phyloP scores from a whole-genome alignment of 2,797 vertebrate genomes.

The Mionectes olivaceus region DNA sequence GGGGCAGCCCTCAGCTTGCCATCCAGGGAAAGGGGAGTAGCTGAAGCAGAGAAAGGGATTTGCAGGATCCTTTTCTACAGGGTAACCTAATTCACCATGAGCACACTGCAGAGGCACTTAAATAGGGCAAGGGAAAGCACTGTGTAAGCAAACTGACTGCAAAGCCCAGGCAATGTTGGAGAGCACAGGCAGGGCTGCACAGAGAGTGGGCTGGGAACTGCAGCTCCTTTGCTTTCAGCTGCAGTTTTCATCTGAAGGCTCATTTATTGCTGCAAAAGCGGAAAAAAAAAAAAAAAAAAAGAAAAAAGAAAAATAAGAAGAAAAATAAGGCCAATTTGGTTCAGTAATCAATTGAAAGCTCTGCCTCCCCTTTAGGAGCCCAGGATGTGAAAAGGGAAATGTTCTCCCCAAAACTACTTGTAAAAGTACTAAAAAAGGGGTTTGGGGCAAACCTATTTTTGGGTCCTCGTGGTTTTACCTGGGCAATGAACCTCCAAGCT shows the following conservation, averaged over 20 bases:
- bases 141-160: conserved; percentile 41
- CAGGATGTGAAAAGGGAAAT: neutral
- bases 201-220: neutral
- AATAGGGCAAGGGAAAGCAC: conserved; percentile 53
- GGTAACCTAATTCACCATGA: conserved; percentile 40
- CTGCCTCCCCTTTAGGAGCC: neutral
- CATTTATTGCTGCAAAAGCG: neutral
- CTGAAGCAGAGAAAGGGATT: neutral
- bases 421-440: neutral
- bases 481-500: neutral
- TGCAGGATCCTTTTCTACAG: neutral
- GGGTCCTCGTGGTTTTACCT: neutral
- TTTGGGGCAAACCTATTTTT: neutral
- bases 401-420: neutral
- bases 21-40: neutral
- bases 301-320: neutral
- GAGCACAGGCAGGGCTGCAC: neutral
- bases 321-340: neutral
- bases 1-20: neutral
- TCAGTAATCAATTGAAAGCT: neutral
- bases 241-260: neutral
- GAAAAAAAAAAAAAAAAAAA: neutral
- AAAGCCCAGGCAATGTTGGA: conserved; percentile 2
- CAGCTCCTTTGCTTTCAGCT: conserved; percentile 7
- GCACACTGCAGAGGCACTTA: conserved; percentile 37